phyloP scores from a whole-genome alignment of 2,797 vertebrate genomes.

The Rhincodon typus region DNA sequence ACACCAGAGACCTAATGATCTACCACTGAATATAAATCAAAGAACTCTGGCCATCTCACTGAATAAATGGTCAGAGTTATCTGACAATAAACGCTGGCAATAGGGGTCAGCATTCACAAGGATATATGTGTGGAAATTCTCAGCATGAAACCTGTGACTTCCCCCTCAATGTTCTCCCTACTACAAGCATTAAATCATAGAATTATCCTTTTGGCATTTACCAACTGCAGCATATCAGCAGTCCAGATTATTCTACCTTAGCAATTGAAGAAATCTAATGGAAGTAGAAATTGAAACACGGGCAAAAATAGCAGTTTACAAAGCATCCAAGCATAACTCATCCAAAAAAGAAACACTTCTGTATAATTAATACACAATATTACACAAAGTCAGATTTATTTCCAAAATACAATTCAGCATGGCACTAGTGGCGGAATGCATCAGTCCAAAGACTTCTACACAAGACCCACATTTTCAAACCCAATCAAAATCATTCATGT shows the following conservation, averaged over 20 bases:
- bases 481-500: not conserved
- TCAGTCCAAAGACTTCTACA: not conserved
- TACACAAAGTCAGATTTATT: not conserved
- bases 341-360: not conserved
- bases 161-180: not conserved
- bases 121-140: not conserved
- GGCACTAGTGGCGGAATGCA: not conserved
- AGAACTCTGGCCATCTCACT: not conserved
- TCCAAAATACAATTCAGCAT: not conserved
- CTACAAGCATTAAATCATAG: not conserved
- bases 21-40: not conserved
- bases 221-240: not conserved
- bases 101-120: not conserved
- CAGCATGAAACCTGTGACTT: not conserved
- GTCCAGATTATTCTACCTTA: not conserved
- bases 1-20: no score
- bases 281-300: not conserved
- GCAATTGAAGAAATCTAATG: not conserved
- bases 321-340: no score
- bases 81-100: not conserved
- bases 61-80: not conserved
- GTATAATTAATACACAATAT: not conserved
- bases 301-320: not conserved
- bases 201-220: not conserved
- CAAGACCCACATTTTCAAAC: not conserved